A percentile compares a stretch with the other conserved stretches of the same genome.
Evolutionary conservation across 2,888 invertebrate species (phyloP).

Genomic region (Odontomyia ornata): DNA sequence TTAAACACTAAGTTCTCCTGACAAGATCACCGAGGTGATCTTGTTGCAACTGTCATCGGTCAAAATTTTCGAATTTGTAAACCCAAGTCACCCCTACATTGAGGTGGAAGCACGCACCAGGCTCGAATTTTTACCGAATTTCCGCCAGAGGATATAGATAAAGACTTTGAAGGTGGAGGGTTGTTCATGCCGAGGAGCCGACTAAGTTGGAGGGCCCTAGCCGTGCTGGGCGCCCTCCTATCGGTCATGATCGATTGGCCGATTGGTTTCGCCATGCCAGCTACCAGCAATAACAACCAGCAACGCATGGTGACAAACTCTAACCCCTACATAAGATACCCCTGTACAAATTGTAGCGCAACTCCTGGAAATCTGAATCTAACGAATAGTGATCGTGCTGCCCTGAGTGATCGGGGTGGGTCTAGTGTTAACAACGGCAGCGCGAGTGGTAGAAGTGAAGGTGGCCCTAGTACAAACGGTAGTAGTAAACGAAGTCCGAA

Average conservation of each 20-base stretch:
- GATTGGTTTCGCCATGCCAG: constrained; percentile 61
- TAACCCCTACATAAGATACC: not conserved
- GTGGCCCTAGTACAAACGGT: constrained; percentile 46
- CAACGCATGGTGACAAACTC: not conserved
- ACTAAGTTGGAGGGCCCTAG: constrained; percentile 64
- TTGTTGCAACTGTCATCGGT: not conserved
- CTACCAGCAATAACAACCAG: constrained; percentile 47
- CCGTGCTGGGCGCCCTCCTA: constrained; percentile 65
- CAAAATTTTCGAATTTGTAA: not conserved
- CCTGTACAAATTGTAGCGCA: constrained; percentile 15
- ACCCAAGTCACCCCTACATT: not conserved
- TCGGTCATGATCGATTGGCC: constrained; percentile 61
- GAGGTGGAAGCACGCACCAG: not conserved
- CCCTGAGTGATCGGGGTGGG: not conserved
- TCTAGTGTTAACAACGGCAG: constrained; percentile 44
- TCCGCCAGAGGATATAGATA: not conserved
- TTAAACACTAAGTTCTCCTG: not conserved
- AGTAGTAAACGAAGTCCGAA: constrained; percentile 46
- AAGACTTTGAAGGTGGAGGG: constrained; percentile 49
- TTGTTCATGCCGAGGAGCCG: constrained; percentile 63
- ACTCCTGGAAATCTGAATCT: constrained; percentile 13
- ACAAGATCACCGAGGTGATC: constrained; percentile 3
- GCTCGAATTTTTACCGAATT: not conserved
- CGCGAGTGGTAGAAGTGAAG: constrained; percentile 45
- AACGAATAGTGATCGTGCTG: constrained; percentile 41